These are phyloP conservation scores for Cyprinella venusta DNA, from an alignment of 2,797 vertebrate genomes.

Conservation along the genomic window DNA sequence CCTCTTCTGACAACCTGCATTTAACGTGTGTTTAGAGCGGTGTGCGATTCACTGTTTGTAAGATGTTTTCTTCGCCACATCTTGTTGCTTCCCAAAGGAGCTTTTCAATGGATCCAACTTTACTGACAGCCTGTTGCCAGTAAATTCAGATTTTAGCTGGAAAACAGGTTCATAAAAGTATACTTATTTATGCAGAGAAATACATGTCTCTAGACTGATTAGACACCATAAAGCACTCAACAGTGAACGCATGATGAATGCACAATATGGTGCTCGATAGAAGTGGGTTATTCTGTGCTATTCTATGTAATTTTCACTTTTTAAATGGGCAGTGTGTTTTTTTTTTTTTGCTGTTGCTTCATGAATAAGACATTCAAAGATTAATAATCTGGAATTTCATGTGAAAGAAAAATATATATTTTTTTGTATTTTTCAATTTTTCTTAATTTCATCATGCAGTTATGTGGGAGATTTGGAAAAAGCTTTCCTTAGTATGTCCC, in stretches of 20 bases:
- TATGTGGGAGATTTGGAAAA: neutral
- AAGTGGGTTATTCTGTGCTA: neutral
- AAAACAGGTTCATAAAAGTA: constrained; percentile 20
- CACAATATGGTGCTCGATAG: neutral
- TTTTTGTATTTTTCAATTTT: neutral
- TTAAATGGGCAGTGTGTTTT: neutral
- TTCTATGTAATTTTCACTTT: neutral
- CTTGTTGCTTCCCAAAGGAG: constrained; percentile 17
- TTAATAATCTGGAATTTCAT: neutral
- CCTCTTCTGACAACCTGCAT: constrained; percentile 31
- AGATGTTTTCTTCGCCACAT: neutral
- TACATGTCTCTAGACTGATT: constrained; percentile 30
- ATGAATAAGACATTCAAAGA: neutral
- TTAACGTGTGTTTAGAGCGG: constrained; percentile 20
- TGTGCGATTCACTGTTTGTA: constrained; percentile 19
- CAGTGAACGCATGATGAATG: neutral
- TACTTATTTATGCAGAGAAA: constrained; percentile 34
- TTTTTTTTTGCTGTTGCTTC: neutral
- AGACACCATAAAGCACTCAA: constrained; percentile 29
- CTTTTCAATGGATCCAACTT: constrained; percentile 4
- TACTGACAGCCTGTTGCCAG: neutral
- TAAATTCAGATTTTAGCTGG: constrained; percentile 24
- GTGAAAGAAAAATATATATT: neutral
- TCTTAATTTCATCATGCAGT: neutral
- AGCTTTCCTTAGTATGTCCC: neutral